Base-by-base conservation (phyloP, 2,888 invertebrate genomes). In the Spatulosminthurus flaviceps region DNA sequence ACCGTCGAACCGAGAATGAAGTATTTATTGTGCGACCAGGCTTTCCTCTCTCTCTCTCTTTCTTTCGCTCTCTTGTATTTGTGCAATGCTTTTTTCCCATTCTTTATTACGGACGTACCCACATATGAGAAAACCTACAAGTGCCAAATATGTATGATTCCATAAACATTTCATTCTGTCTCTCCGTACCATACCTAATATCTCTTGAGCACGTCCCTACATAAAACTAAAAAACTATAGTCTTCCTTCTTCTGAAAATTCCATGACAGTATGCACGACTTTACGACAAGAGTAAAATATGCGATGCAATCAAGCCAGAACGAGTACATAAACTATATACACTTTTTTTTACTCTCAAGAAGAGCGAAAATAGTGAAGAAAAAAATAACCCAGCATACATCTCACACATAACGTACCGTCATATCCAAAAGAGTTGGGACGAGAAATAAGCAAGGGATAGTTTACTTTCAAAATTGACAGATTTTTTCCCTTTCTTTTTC, bases 1-100 rank as follows among this genome's bases (percentile, higher is more conserved):
- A 64, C 75, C 64, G 75, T 75, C 64, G 75, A 75, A 75, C 75
- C 75, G 75, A 64, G 64, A 75, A 75, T 75, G 51, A 72, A 72
- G 72, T 72, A 72, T 72, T 72, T 72, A 75, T 75, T 75, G 75
- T 75, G 75, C 61, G 64, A 64, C 64, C 64, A 42, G 71, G 71
- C 26, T 43, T 43, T 22, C 21, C 22, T 41, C 64, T 64, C 64
- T 64, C 64, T 21, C 64, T 41, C 2, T 70, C 34, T 70, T n/a
- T 51, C 51, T 51, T n/a, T 24, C 34, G 19, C 51, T 51, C 51
- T 51, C 51, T 24, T 61, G 19, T 74, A 26, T 28, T 26, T 21
- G 1, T 51, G 5, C 7, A 9, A 16, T 16, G 16, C 5, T n/a
- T 4, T 16, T 51, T n/a, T 51, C 16, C 51, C n/a, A 51, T 51